phyloP scores from a whole-genome alignment of 2,113 vertebrate genomes.

The Xiphorhynchus elegans region DNA sequence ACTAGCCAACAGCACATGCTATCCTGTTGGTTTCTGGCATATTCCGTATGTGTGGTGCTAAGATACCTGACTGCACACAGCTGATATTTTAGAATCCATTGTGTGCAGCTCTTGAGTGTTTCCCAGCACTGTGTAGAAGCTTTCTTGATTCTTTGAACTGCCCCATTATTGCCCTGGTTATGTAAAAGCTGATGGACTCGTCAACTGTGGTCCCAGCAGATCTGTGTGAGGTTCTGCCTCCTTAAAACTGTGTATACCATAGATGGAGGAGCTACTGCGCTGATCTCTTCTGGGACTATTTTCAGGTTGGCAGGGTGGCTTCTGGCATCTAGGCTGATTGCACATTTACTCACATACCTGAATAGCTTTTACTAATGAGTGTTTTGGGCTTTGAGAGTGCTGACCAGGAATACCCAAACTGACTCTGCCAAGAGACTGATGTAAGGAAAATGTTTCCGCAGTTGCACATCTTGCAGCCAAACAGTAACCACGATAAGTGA shows the following conservation, averaged over 20 bases:
- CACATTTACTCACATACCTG: fast-evolving
- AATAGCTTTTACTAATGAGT: not conserved
- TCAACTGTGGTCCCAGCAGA: not conserved
- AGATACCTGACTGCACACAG: not conserved
- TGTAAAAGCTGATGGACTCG: not conserved
- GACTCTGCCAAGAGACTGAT: not conserved
- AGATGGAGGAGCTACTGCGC: not conserved
- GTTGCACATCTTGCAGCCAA: not conserved
- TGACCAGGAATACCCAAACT: not conserved
- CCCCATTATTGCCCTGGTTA: fast-evolving
- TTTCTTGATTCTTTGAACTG: not conserved
- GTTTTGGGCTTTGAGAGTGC: not conserved
- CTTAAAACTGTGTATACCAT: not conserved
- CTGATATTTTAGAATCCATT: not conserved
- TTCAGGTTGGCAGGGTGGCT: not conserved
- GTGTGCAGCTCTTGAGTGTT: not conserved
- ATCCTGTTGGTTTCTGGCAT: not conserved
- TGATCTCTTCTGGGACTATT: not conserved
- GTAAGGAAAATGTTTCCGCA: not conserved
- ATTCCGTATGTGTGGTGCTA: not conserved
- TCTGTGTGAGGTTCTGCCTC: not conserved
- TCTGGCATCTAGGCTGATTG: not conserved
- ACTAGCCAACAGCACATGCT: not conserved
- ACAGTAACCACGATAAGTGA: not conserved
- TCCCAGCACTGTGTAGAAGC: not conserved